Evolutionary conservation across 2,888 invertebrate species (phyloP).

Genomic region (Drosophila anomelani): DNA sequence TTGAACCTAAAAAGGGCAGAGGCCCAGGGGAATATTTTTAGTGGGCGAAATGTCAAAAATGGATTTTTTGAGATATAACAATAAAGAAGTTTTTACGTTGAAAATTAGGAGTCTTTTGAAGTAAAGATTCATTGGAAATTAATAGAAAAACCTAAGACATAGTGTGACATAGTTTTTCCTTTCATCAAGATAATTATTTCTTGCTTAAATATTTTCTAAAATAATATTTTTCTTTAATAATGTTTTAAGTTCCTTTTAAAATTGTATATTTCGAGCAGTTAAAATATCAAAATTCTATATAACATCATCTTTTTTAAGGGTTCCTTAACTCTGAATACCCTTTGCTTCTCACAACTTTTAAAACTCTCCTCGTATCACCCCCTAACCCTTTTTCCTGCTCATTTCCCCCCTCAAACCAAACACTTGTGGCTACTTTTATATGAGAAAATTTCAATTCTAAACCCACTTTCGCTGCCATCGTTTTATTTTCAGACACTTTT

Average conservation of each 20-base stretch:
- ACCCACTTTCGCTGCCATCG: constrained; percentile 27
- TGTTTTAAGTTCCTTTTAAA: not conserved
- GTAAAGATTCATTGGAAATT: not conserved
- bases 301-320: not conserved
- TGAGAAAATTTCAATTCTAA: constrained; percentile 25
- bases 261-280: not conserved
- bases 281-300: not conserved
- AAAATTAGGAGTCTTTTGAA: not conserved
- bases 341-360: not conserved
- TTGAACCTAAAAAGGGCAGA: constrained; percentile 5
- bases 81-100: not conserved
- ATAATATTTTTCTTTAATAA: not conserved
- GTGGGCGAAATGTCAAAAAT: constrained; percentile 9
- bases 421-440: constrained; percentile 30
- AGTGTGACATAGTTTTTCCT: no score
- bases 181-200: no score
- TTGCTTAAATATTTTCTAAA: not conserved
- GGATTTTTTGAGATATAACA: not conserved
- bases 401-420: constrained; percentile 4
- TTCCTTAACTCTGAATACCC: not conserved
- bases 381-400: not conserved
- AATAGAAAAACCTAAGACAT: not conserved
- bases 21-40: not conserved
- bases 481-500: constrained; percentile 39
- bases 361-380: constrained; percentile 2